Conservation (phyloP, 2,113 vertebrate genomes). For the Pampusana beccarii region DNA sequence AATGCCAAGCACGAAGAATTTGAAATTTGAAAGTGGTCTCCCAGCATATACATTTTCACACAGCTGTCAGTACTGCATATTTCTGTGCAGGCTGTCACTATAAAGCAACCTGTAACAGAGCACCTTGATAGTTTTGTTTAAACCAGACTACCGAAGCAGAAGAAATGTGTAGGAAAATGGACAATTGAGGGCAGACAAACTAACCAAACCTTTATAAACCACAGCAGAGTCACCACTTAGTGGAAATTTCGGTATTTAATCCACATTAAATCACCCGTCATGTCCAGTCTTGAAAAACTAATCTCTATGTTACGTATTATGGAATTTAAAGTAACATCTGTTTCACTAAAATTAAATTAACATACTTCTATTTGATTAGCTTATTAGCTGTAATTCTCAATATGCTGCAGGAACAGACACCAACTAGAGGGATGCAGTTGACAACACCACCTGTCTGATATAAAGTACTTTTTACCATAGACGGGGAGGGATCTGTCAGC, state of each 20-base stretch:
- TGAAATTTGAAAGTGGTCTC: neutral
- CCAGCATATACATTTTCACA: neutral
- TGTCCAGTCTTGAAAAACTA: conserved; percentile 32
- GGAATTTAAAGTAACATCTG: conserved; percentile 58
- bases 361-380: conserved; percentile 51
- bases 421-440: conserved; percentile 8
- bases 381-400: conserved; percentile 63
- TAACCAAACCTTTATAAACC: neutral
- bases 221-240: neutral
- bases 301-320: neutral
- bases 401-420: conserved; percentile 44
- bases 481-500: neutral
- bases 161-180: neutral
- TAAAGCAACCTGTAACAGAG: neutral
- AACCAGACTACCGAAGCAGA: neutral
- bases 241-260: conserved; percentile 14
- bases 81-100: neutral
- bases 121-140: neutral
- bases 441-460: conserved; percentile 60
- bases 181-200: neutral
- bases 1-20: neutral
- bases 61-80: neutral
- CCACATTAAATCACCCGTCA: neutral
- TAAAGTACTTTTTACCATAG: neutral
- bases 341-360: conserved; percentile 56